Conservation (phyloP, 2,797 vertebrate species). For the Chelonia mydas region DNA sequence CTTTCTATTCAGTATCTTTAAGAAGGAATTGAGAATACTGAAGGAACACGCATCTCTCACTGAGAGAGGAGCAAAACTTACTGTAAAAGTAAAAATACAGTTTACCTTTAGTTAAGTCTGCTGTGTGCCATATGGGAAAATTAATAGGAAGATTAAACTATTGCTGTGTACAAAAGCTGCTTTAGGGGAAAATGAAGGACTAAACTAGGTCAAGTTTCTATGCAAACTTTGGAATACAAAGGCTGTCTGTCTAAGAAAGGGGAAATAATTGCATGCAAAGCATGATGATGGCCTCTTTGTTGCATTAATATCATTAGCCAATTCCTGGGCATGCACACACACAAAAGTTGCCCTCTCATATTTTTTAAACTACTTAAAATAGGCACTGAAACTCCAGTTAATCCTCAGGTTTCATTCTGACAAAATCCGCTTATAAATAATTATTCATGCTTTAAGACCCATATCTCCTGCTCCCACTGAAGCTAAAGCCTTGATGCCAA, state of each 20-base stretch:
- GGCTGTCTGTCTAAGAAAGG: neutral
- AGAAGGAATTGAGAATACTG: neutral
- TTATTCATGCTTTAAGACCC: neutral
- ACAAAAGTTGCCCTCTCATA: neutral
- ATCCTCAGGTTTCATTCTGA: neutral
- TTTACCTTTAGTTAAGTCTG: neutral
- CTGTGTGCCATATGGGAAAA: no score
- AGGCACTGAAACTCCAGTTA: neutral
- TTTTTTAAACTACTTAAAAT: neutral
- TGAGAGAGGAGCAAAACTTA: neutral
- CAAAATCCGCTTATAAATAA: neutral
- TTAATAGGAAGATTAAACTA: neutral
- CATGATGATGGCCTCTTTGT: neutral
- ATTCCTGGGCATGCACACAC: neutral
- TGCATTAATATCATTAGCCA: neutral
- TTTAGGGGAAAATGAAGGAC: neutral
- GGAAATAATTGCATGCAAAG: neutral
- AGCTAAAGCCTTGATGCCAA: neutral
- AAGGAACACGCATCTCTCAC: neutral
- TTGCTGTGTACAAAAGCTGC: neutral
- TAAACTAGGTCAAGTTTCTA: neutral
- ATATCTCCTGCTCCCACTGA: neutral
- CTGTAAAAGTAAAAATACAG: neutral
- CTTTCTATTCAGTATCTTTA: neutral
- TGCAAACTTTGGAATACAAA: neutral